Percentiles rank a stretch among this genome's conserved stretches.
Conservation (phyloP, 2,113 vertebrate species). For the Elgaria multicarinata region DNA sequence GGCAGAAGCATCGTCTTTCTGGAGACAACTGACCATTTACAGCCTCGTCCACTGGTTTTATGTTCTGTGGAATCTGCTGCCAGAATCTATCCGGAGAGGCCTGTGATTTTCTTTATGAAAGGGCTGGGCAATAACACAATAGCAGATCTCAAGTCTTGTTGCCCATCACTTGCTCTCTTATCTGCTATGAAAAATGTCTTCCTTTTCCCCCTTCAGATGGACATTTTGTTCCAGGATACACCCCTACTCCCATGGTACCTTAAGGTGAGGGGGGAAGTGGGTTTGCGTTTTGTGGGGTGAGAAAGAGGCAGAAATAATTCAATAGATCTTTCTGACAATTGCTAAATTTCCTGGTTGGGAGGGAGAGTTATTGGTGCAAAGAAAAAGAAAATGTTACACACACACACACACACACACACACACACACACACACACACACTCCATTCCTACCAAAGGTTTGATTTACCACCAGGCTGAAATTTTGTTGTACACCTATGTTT, state of each 20-base stretch:
- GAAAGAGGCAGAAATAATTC: not conserved
- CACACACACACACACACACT: rapidly evolving
- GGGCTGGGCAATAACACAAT: slow-evolving; percentile 54
- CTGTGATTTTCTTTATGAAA: slow-evolving; percentile 78
- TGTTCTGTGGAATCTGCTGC: slow-evolving; percentile 82
- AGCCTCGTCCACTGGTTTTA: slow-evolving; percentile 70
- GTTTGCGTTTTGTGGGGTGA: not conserved
- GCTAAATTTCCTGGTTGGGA: too few relatives aligned
- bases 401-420: too few relatives aligned
- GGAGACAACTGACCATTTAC: slow-evolving; percentile 74
- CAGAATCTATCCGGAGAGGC: slow-evolving; percentile 70
- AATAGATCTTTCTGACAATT: not conserved
- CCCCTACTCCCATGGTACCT: slow-evolving; percentile 78
- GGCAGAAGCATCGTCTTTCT: slow-evolving; percentile 78
- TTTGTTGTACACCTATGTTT: not conserved
- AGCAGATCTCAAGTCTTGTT: slow-evolving; percentile 51
- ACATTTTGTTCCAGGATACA: slow-evolving; percentile 76
- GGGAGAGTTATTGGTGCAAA: not conserved
- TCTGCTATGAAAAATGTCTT: slow-evolving; percentile 80
- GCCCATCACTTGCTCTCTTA: slow-evolving; percentile 67
- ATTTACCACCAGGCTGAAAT: not conserved
- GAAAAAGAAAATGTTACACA: rapidly evolving
- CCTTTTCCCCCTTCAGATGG: slow-evolving; percentile 77
- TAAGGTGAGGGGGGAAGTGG: slow-evolving; percentile 35
- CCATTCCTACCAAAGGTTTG: not conserved